Percentiles rank a stretch among this genome's conserved stretches.
These are phyloP conservation scores for Lytechinus pictus DNA, from an alignment of 35 echinoderm and acorn worm species.

Conservation along the genomic window DNA sequence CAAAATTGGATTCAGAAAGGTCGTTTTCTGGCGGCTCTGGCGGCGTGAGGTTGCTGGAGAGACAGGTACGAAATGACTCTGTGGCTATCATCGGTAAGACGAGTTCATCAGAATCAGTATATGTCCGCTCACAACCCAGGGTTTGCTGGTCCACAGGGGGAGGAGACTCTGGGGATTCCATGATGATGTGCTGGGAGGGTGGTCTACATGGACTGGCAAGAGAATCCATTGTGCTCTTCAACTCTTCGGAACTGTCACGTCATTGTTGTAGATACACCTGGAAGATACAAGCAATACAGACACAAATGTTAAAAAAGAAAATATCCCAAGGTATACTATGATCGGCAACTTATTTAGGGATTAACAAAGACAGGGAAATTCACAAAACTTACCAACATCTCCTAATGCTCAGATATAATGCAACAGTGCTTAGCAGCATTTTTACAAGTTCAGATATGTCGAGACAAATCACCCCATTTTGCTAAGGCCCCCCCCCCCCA, in stretches of 20 bases:
- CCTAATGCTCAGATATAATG: too few species aligned
- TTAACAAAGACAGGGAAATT: too few species aligned
- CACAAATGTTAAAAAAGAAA: not conserved
- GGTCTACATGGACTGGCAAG: conserved; percentile 3
- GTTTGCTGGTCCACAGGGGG: conserved; percentile 27
- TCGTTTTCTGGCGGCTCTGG: not conserved
- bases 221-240: not conserved
- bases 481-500: too few species aligned
- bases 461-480: too few species aligned
- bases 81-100: not conserved
- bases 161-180: conserved; percentile 48
- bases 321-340: too few species aligned
- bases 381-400: too few species aligned
- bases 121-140: conserved; percentile 34
- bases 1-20: not conserved
- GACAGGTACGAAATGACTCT: not conserved
- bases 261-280: not conserved
- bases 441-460: too few species aligned
- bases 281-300: conserved; percentile 20
- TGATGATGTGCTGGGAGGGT: not conserved
- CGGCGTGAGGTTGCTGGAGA: not conserved
- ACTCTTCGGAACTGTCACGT: not conserved
- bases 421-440: too few species aligned
- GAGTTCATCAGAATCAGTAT: conserved; percentile 37
- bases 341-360: too few species aligned